Conservation (phyloP, 2,888 invertebrate species). For the Polydrusus pterygomalis region DNA sequence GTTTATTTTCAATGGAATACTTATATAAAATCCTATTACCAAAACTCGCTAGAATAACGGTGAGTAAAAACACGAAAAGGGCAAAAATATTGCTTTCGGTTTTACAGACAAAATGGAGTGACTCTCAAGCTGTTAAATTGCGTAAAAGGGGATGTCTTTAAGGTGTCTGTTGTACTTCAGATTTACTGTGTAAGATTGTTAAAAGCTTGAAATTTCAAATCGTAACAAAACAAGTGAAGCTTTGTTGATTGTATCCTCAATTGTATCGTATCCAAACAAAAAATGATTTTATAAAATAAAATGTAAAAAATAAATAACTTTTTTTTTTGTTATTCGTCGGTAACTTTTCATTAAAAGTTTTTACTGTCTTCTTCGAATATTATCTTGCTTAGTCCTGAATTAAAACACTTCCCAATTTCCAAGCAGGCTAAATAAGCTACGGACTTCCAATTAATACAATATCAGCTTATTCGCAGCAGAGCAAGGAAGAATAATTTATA, state of each 20-base stretch:
- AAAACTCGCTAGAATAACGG: conserved; percentile 21
- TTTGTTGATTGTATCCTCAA: too few species aligned
- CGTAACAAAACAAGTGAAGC: not conserved
- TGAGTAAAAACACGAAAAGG: conserved; percentile 33
- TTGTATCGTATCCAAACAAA: too few species aligned
- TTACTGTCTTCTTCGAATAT: not conserved
- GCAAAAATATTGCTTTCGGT: conserved; percentile 31
- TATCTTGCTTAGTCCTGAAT: not conserved
- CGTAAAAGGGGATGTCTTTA: conserved; percentile 19
- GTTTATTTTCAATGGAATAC: not conserved
- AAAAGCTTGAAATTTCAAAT: conserved; percentile 1
- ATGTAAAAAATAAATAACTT: too few species aligned
- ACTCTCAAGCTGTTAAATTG: conserved; percentile 33
- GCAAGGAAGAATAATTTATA: conserved; percentile 27
- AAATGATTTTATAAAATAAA: too few species aligned
- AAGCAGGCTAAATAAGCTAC: not conserved
- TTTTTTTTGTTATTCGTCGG: too few species aligned
- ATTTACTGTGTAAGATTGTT: not conserved
- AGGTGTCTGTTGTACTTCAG: conserved; percentile 18
- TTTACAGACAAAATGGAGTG: conserved; percentile 21
- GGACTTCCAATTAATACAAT: conserved; percentile 12
- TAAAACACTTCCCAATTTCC: conserved; percentile 11
- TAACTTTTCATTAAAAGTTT: too few species aligned
- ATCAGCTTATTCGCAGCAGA: conserved; percentile 19
- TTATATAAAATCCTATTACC: conserved; percentile 1